Evolutionary conservation across 2,888 invertebrate species (phyloP).

Genomic region (Drosophila robusta): DNA sequence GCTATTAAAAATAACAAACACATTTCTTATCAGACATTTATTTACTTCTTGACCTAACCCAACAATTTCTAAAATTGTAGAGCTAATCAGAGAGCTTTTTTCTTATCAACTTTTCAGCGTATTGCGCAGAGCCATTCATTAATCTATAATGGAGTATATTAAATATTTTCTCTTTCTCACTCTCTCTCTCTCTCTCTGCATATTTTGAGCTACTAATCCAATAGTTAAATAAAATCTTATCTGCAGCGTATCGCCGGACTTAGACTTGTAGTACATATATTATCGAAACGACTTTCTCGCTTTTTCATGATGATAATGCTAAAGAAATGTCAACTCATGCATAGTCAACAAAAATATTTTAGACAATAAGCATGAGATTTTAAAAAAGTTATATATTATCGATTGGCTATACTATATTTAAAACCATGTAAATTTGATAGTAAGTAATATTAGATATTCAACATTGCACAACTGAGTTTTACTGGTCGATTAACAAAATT

Average conservation of each 20-base stretch:
- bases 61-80: background rate
- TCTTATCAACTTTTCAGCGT: background rate
- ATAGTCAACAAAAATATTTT: background rate
- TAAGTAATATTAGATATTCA: background rate
- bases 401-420: background rate
- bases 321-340: slow-evolving; percentile 7
- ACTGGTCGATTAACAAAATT: background rate
- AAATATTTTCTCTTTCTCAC: background rate
- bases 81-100: background rate
- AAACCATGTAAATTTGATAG: background rate
- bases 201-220: slow-evolving; percentile 6
- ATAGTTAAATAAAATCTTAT: background rate
- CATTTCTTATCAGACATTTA: background rate
- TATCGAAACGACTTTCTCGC: background rate
- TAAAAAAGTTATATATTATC: background rate
- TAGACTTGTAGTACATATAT: background rate
- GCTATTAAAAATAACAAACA: background rate
- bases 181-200: background rate
- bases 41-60: slow-evolving; percentile 14
- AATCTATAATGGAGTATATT: background rate
- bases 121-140: background rate
- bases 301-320: slow-evolving; percentile 3
- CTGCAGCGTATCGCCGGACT: background rate
- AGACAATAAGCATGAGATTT: background rate
- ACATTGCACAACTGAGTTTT: background rate